Evolutionary conservation across 2,888 invertebrate species (phyloP).

Genomic region (Nemotelus nigrinus): DNA sequence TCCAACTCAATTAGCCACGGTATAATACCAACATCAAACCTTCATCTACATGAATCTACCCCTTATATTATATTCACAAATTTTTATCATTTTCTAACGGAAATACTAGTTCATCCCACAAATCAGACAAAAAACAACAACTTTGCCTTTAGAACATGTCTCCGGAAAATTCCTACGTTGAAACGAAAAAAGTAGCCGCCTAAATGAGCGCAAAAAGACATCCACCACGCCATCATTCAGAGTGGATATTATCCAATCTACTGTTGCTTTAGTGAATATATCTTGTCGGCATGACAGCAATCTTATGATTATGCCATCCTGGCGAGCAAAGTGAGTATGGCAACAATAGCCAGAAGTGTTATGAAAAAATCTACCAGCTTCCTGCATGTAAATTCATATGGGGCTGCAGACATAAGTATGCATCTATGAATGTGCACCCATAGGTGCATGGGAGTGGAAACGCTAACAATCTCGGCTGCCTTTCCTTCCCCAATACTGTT

Average conservation of each 20-base stretch:
- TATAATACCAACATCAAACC: no score
- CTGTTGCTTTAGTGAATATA: constrained; percentile 5
- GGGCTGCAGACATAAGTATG: no score
- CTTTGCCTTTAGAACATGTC: background rate
- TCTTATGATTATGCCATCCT: constrained; percentile 25
- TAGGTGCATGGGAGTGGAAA: background rate
- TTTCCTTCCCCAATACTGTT: background rate
- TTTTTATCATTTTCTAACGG: no score
- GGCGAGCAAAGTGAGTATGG: background rate
- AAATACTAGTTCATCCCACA: no score
- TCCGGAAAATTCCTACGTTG: background rate
- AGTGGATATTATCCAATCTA: constrained; percentile 37
- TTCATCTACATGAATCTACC: no score
- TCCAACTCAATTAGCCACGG: no score
- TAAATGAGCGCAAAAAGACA: constrained; percentile 16
- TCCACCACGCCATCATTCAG: background rate
- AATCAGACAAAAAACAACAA: background rate
- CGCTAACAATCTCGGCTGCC: background rate
- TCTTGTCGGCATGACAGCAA: constrained; percentile 21
- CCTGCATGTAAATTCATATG: background rate
- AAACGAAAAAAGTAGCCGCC: constrained; percentile 5
- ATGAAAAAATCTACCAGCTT: constrained; percentile 21
- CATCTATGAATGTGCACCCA: no score
- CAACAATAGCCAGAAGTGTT: constrained; percentile 16
- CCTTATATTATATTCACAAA: no score